Evolutionary conservation across 2,797 vertebrate species (phyloP).

Genomic region (Lepus oiostolus): DNA sequence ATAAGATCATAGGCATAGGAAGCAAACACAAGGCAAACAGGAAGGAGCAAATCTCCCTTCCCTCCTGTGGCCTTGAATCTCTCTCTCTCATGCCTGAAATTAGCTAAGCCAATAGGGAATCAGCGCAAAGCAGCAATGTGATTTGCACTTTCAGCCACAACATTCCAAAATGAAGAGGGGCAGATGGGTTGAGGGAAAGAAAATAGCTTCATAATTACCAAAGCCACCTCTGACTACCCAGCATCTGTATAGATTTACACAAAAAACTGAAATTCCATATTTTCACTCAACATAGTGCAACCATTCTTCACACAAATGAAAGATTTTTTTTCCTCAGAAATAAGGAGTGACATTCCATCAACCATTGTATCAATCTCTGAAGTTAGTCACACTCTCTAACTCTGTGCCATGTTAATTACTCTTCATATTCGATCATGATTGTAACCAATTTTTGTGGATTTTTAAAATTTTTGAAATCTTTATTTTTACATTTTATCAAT

Average conservation of each 20-base stretch:
- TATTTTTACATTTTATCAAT: too few relatives aligned
- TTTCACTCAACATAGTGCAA: neutral
- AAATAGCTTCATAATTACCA: neutral
- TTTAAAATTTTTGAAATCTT: too few relatives aligned
- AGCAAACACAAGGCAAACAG: neutral
- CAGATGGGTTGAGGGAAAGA: neutral
- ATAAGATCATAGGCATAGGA: neutral
- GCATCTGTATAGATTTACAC: neutral
- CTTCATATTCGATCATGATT: slow-evolving; percentile 27
- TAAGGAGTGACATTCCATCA: neutral
- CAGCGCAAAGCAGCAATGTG: neutral
- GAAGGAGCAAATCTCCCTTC: neutral
- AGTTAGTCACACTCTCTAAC: neutral
- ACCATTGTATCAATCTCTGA: neutral
- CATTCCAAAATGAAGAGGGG: neutral
- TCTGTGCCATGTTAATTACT: neutral
- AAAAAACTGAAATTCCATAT: neutral
- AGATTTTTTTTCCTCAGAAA: neutral
- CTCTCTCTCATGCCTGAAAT: neutral
- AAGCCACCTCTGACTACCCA: neutral
- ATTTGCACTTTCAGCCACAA: neutral
- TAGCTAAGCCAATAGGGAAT: neutral
- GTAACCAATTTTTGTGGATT: too few relatives aligned
- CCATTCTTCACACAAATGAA: neutral
- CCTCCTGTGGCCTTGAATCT: neutral